Evolutionary conservation across 2,797 vertebrate species (phyloP).

Genomic region (Urophycis tenuis): DNA sequence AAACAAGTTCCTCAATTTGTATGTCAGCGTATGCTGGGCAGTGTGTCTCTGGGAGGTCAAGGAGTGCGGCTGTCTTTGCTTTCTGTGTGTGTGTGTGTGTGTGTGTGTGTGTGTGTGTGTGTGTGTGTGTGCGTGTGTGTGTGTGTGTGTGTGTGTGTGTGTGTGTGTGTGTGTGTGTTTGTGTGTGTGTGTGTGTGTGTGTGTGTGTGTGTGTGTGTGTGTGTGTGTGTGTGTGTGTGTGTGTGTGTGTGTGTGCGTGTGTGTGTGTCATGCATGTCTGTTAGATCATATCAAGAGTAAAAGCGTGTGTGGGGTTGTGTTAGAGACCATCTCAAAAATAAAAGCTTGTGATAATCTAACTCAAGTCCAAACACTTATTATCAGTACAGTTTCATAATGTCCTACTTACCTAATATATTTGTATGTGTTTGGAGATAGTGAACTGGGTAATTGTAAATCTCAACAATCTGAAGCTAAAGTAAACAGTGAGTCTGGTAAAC

Average conservation of each 20-base stretch:
- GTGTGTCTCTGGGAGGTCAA: slow-evolving; percentile 31
- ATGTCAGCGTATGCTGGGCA: slow-evolving; percentile 27
- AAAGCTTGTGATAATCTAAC: not conserved
- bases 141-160: not conserved
- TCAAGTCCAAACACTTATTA: not conserved
- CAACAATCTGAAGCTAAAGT: not conserved
- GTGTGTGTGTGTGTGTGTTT: not conserved
- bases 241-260: not conserved
- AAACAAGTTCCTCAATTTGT: slow-evolving; percentile 50
- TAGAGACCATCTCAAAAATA: not conserved
- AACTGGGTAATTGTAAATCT: not conserved
- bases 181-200: slow-evolving; percentile 4
- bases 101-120: not conserved
- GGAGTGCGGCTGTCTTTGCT: slow-evolving; percentile 1
- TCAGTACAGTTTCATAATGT: not conserved
- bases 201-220: not conserved
- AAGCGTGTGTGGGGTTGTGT: not conserved
- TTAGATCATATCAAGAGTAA: not conserved
- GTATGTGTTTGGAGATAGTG: not conserved
- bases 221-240: not conserved
- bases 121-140: not conserved
- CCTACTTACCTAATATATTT: not conserved
- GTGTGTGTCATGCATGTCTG: too few species aligned
- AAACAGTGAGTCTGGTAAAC: not conserved
- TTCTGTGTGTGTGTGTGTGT: slow-evolving; percentile 5